Conservation (phyloP, 2,113 vertebrate genomes). For the Dicrurus megarhynchus region DNA sequence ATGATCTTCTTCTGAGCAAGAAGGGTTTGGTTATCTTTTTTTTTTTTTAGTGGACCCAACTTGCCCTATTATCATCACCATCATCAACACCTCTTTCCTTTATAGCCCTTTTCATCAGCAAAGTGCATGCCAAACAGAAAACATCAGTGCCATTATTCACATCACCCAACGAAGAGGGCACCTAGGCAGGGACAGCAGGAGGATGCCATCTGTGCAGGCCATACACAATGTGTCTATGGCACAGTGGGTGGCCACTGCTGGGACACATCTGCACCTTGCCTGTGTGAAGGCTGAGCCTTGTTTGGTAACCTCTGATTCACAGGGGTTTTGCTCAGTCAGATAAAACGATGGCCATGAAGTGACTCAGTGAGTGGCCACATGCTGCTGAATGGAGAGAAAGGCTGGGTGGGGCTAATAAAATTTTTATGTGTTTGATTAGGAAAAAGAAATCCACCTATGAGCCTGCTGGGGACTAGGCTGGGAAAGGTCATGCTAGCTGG, state of each 20-base stretch:
- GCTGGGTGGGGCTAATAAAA: neutral
- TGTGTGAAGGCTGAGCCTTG: neutral
- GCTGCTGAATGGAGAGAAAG: neutral
- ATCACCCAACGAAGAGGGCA: neutral
- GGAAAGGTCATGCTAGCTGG: neutral
- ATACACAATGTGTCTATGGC: neutral
- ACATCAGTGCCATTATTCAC: neutral
- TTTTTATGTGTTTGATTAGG: neutral
- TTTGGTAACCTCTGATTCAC: neutral
- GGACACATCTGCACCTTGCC: neutral
- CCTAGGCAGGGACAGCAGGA: neutral
- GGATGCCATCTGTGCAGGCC: neutral
- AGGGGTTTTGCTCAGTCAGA: neutral
- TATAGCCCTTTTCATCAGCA: neutral
- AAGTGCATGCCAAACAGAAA: neutral
- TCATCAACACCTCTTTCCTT: neutral
- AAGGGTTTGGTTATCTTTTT: neutral
- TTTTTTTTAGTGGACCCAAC: neutral
- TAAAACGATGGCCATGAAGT: neutral
- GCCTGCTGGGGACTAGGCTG: neutral
- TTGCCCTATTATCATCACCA: neutral
- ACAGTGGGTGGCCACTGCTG: fast-evolving
- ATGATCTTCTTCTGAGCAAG: neutral
- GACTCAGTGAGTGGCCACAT: neutral
- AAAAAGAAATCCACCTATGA: neutral